Conservation (phyloP, 2,113 vertebrate genomes). For the Epinephelus lanceolatus region DNA sequence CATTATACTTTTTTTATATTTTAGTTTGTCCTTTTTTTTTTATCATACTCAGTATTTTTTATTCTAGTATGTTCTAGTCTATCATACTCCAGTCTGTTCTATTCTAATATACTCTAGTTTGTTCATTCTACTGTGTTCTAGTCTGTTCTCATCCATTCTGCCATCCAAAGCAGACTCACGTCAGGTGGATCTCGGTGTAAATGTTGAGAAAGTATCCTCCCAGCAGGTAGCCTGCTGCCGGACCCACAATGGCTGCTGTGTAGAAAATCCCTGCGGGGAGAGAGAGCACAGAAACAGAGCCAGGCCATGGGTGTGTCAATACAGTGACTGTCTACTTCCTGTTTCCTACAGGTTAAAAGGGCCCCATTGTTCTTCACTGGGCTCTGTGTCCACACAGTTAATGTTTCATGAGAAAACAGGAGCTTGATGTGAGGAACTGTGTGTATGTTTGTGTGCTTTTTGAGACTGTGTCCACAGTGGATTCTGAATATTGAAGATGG, state of each 20-base stretch:
- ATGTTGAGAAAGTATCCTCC: constrained; percentile 95
- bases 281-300: constrained; percentile 25
- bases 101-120: neutral
- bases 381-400: constrained; percentile 1
- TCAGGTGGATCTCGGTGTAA: constrained; percentile 89
- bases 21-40: too few relatives aligned
- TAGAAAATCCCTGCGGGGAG: constrained; percentile 90
- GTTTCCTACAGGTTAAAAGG: constrained; percentile 55
- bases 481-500: constrained; percentile 24
- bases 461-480: neutral
- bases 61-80: too few relatives aligned
- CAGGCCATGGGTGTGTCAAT: constrained; percentile 48
- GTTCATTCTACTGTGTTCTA: neutral
- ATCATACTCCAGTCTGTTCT: too few relatives aligned
- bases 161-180: constrained; percentile 84
- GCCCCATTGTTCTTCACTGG: constrained; percentile 52
- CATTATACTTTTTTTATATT: too few relatives aligned
- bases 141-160: neutral
- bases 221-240: constrained; percentile 95
- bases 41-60: too few relatives aligned
- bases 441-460: constrained; percentile 19
- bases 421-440: neutral
- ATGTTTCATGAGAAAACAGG: constrained; percentile 21
- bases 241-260: constrained; percentile 95
- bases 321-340: constrained; percentile 49